Base-by-base conservation (phyloP, 2,888 invertebrate species). In the Mermis nigrescens region DNA sequence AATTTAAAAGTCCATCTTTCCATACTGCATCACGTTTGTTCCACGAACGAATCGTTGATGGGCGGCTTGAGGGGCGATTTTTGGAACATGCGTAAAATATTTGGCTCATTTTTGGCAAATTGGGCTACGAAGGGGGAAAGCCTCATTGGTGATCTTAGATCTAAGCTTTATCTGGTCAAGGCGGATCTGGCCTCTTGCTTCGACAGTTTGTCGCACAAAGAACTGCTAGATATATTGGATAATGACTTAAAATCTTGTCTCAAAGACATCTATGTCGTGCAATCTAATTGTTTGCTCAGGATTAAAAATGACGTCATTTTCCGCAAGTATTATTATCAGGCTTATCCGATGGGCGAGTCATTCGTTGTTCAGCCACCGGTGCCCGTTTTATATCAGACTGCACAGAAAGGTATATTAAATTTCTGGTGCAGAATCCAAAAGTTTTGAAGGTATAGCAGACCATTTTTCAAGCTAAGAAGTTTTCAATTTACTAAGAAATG, bases 171-270 rank as follows among this genome's bases (percentile, higher is more conserved):
- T 24, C 22, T 15, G 12, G 22, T 51, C 12, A 51, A 51, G 22
- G 54, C 54, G 28, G 54, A 54, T 28, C 12, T 54, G 54, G 27
- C 3, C 15, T n/a, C 54, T 27, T 54, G 54, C n/a, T 54, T 27
- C 28, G 54, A 54, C 54, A 27, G 28, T 28, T 28, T 54, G 7
- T 7, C 7, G 26, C 54, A 54, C 24, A 38, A 38, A 38, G 19
- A 38, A 38, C 19, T 38, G 38, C 38, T 38, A 38, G 19, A 12
- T 12, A 38, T 38, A 12, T 19, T 38, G 38, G 38, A 38, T 7
- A 38, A 38, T 38, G 19, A 38, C 19, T 38, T 38, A 38, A 38
- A 38, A 38, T 19, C 38, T 7, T 7, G 12, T 38, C 19, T 38
- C 7, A 38, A 19, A 12, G 12, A 7, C 12, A 38, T 38, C 19